Base-by-base conservation (phyloP, 2,113 vertebrate species). In the Hemiprocne comata region DNA sequence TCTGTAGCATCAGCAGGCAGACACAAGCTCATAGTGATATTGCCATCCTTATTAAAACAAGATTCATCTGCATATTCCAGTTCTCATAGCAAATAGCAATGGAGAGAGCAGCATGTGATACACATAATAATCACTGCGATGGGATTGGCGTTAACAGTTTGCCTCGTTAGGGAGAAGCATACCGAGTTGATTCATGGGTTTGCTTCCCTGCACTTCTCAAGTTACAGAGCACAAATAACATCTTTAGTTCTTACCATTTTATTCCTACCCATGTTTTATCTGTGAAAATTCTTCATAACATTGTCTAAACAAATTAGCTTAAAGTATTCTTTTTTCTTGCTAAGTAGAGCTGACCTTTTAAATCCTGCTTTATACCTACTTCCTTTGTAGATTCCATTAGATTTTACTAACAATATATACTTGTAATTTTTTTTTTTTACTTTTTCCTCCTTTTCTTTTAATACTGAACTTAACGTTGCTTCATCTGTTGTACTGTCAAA, bases 271-370 rank as follows among this genome's bases (percentile, higher is more conserved):
- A 1, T 89, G 61, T 71, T 89, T 93, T 53, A 86, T 61, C 64
- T 79, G 36, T 91, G 74, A 89, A 94, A 83, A 66, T 75, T 76
- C 60, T 64, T 89, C 24, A 23, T 79, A 81, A 60, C 28, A 19
- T 93, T 93, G 94, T 91, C 74, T 66, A 94, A 94, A 77, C 81
- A 95, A 92, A 94, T 95, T 93, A 81, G 7, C 61, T 66, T 65
- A 58, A 95, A 71, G 16, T 91, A 61, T 79, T 90, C 55, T 78
- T 83, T 94, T 94, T 83, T 54, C 34, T 74, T 90, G 58, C 40
- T 93, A 86, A 93, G 94, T 73, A 84, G 79, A 84, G 31, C 33
- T 93, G 92, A 93, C 94, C 89, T 97, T 96, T 95, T 51, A 78
- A 95, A 95, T 93, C 6, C 18, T 62, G 24, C 28, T 81, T 79